phyloP scores from a whole-genome alignment of 2,113 vertebrate species.

The Catagonus wagneri region DNA sequence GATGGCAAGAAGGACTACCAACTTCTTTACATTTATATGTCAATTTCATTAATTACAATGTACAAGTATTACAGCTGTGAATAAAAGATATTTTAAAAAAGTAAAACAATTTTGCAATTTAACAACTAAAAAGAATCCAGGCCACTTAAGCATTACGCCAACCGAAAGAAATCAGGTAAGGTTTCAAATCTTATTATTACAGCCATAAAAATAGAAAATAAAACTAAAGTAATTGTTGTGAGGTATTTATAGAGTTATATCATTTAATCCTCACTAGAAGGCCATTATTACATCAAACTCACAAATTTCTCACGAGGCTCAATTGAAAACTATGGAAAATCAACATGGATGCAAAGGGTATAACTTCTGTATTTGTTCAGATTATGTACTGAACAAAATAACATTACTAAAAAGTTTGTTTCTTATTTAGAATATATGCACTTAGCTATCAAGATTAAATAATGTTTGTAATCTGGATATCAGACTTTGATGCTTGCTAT shows the following conservation, averaged over 20 bases:
- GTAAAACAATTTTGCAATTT: constrained; percentile 42
- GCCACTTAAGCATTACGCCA: background rate
- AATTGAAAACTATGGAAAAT: background rate
- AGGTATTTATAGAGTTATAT: constrained; percentile 16
- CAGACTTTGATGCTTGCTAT: background rate
- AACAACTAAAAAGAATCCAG: background rate
- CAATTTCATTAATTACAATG: background rate
- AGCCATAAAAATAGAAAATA: constrained; percentile 12
- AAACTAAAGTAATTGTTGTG: constrained; percentile 48
- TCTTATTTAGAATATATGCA: background rate
- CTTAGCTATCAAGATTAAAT: background rate
- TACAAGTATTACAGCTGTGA: background rate
- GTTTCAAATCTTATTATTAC: constrained; percentile 32
- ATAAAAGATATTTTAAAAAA: constrained; percentile 32
- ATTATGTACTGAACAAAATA: background rate
- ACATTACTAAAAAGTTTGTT: background rate
- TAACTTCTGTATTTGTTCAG: background rate
- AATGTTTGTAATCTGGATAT: background rate
- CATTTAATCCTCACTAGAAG: background rate
- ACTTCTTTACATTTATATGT: background rate
- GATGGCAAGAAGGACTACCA: background rate
- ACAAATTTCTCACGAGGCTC: constrained; percentile 25
- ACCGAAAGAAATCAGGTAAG: constrained; percentile 10
- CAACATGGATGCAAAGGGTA: background rate
- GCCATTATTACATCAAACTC: background rate